Evolutionary conservation across 2,888 invertebrate species (phyloP).

Genomic region (Watsonalla cultraria): DNA sequence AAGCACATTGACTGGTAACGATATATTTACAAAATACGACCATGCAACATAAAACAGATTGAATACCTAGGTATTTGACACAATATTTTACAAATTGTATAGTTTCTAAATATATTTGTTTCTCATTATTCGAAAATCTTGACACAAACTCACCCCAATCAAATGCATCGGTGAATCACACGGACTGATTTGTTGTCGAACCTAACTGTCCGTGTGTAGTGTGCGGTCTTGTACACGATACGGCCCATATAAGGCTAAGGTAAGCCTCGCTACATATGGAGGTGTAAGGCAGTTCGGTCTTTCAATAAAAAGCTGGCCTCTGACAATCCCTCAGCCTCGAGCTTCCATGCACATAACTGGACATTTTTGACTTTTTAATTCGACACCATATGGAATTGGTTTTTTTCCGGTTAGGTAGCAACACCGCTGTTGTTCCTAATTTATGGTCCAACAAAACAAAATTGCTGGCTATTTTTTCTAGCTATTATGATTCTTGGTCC

Average conservation of each 20-base stretch:
- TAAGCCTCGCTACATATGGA: constrained; percentile 58
- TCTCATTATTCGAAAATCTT: not conserved
- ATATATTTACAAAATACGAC: too few species aligned
- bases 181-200: not conserved
- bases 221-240: constrained; percentile 13
- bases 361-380: constrained; percentile 48
- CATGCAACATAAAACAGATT: too few species aligned
- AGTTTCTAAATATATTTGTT: not conserved
- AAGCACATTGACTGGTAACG: too few species aligned
- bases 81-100: not conserved
- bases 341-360: constrained; percentile 21
- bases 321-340: constrained; percentile 55
- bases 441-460: too few species aligned
- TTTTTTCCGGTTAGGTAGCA: not conserved
- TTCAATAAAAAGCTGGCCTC: constrained; percentile 47
- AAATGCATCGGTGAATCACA: not conserved
- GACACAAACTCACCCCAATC: not conserved
- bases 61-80: too few species aligned
- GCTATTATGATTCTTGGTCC: too few species aligned
- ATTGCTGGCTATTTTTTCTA: too few species aligned
- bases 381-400: constrained; percentile 5
- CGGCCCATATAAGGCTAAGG: constrained; percentile 43
- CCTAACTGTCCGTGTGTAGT: not conserved
- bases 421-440: too few species aligned
- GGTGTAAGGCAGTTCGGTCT: constrained; percentile 49